phyloP scores from a whole-genome alignment of 2,888 invertebrate species.

The Lasioglossum malachurum region DNA sequence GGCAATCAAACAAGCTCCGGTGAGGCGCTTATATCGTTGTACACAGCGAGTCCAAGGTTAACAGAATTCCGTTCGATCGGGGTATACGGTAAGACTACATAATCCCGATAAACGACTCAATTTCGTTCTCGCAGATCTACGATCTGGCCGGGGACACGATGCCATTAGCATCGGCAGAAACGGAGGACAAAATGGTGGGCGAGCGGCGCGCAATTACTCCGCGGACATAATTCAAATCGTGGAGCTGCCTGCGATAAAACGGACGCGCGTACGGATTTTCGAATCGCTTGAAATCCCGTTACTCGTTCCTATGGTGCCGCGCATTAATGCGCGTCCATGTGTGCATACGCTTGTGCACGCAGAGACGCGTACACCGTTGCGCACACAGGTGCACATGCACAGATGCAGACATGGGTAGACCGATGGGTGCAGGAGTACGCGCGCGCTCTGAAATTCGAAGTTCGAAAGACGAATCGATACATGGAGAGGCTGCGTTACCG shows the following conservation, averaged over 20 bases:
- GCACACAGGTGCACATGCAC: neutral
- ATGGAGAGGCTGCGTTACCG: slow-evolving; percentile 69
- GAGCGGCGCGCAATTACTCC: slow-evolving; percentile 41
- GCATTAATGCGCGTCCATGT: slow-evolving; percentile 37
- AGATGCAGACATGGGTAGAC: neutral
- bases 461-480: slow-evolving; percentile 75
- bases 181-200: slow-evolving; percentile 29
- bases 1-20: neutral
- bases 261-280: slow-evolving; percentile 41
- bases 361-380: neutral
- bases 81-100: slow-evolving; percentile 6
- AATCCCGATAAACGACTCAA: slow-evolving; percentile 7
- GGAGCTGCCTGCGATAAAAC: slow-evolving; percentile 39
- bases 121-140: neutral
- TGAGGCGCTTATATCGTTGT: neutral
- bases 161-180: slow-evolving; percentile 23
- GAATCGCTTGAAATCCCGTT: slow-evolving; percentile 53
- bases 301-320: slow-evolving; percentile 34
- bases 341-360: neutral
- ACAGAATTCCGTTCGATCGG: neutral
- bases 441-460: slow-evolving; percentile 70
- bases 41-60: slow-evolving; percentile 8
- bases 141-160: slow-evolving; percentile 31
- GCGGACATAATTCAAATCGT: slow-evolving; percentile 48
- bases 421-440: slow-evolving; percentile 19